These are phyloP conservation scores for Globicephala melas DNA, from an alignment of 2,113 vertebrate genomes.

Conservation along the genomic window DNA sequence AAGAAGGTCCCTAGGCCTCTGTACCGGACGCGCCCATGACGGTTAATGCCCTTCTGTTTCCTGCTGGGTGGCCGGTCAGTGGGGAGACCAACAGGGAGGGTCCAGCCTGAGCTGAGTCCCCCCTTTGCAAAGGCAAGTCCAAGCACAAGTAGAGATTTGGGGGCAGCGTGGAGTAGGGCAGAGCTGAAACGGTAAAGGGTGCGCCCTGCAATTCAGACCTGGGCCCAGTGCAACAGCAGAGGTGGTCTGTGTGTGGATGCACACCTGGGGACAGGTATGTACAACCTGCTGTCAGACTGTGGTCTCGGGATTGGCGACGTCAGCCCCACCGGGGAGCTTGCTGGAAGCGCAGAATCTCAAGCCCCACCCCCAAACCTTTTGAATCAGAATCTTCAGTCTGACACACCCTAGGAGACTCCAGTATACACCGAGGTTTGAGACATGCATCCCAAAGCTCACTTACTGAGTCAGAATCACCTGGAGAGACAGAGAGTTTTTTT, in stretches of 20 bases:
- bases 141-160: neutral
- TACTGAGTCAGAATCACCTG: neutral
- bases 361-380: neutral
- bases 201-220: accelerated
- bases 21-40: neutral
- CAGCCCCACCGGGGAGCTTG: neutral
- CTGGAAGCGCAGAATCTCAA: neutral
- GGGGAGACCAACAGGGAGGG: neutral
- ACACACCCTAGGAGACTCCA: neutral
- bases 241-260: accelerated
- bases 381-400: neutral
- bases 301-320: neutral
- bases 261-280: neutral
- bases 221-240: accelerated
- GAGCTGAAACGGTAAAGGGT: neutral
- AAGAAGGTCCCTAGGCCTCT: constrained; percentile 60
- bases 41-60: neutral
- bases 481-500: neutral
- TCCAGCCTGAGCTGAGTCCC: neutral
- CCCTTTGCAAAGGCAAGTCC: neutral
- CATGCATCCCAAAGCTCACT: accelerated
- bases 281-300: neutral
- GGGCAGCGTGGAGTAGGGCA: neutral
- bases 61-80: neutral
- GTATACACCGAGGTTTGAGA: accelerated